Base-by-base conservation (phyloP, 1,140 invertebrate species). In the Atta texana region DNA sequence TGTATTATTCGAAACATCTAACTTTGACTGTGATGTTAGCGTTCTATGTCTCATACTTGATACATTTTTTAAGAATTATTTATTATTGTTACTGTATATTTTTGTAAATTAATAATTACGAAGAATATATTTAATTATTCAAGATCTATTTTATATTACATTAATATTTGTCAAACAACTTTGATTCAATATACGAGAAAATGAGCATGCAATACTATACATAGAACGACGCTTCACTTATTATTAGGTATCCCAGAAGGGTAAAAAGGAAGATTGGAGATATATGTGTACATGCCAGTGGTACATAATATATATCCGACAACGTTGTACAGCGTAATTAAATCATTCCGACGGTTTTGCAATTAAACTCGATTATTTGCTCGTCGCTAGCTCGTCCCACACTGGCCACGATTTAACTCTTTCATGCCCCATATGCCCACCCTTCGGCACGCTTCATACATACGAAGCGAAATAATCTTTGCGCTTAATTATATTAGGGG, bases 351-450 rank as follows among this genome's bases (percentile, higher is more conserved):
- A 95, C 95, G 94, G 94, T 95, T 95, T 95, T 95, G 95, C 94
- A 95, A 95, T 95, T 95, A 95, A 95, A 95, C 95, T 95, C 94
- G 95, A 95, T 95, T 95, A 95, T 95, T 95, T 95, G 94, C 94
- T 94, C 94, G 94, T 95, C 93, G 93, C 93, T 92, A 91, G 89
- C 89, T 51, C 92, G 86, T 91, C 91, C 92, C 93, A 89, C 89
- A 87, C 87, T 90, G 90, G 89, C 88, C 91, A 92, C 93, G 92
- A 93, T 94, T 93, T 93, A 94, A 95, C 94, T 95, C 95, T 95
- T 95, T 94, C 93, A 88, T 91, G 91, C 92, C 87, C 66, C 80
- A 55, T 86, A 61, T 87, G 68, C 71, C 61, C 74, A 87, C 88
- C 87, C 91, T 84, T 86, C 87, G 84, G 72, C 90, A 89, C 86